These are phyloP conservation scores for Macropus fuliginosus DNA, from an alignment of 2,797 vertebrate genomes.

Conservation along the genomic window DNA sequence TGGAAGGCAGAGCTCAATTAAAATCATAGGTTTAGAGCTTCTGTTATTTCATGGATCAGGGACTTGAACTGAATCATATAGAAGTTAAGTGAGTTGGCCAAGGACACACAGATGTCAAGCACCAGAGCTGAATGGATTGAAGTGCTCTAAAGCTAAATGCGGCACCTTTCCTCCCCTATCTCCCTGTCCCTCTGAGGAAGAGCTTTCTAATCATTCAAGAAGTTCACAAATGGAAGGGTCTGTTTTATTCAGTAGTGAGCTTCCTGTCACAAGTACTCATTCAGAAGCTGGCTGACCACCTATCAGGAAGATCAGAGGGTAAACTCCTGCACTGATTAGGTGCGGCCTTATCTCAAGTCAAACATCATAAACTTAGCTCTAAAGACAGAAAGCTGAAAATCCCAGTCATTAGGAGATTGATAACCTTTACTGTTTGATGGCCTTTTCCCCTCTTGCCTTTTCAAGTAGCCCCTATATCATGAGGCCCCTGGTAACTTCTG, in stretches of 20 bases:
- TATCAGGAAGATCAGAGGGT: neutral
- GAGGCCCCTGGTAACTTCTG: slow-evolving; percentile 56
- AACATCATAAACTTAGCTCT: neutral
- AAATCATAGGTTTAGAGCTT: neutral
- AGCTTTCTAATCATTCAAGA: neutral
- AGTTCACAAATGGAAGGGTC: neutral
- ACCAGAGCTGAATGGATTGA: neutral
- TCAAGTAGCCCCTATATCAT: slow-evolving; percentile 36
- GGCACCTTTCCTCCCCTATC: neutral
- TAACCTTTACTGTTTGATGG: neutral
- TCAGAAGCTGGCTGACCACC: neutral
- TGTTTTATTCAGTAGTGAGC: neutral
- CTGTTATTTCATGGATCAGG: neutral
- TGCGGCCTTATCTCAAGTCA: neutral
- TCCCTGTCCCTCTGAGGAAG: neutral
- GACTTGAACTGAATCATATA: neutral
- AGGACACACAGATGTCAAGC: neutral
- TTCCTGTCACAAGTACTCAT: neutral
- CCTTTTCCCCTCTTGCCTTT: neutral
- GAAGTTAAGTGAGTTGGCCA: neutral
- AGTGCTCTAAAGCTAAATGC: neutral
- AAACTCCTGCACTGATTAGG: neutral
- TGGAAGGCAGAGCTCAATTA: neutral
- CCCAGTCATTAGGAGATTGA: neutral
- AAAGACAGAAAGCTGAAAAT: neutral